These are phyloP conservation scores for Dipodomys ordii DNA, from an alignment of 2,113 vertebrate species.

Conservation along the genomic window DNA sequence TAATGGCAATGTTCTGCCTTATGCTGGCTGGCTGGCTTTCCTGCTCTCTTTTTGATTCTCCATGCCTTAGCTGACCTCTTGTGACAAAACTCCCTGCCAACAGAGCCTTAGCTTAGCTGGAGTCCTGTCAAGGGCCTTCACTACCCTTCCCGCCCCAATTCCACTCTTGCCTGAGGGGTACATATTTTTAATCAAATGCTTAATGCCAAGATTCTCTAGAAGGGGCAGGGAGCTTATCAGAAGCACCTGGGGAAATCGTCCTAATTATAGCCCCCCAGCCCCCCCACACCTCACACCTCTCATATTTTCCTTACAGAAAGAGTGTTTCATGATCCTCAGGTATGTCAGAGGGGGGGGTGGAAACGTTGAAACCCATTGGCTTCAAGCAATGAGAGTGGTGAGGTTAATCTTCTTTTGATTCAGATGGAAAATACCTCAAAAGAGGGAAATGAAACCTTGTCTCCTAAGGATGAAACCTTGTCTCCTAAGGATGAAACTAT, in stretches of 20 bases:
- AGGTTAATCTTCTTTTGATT: slow-evolving; percentile 82
- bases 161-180: slow-evolving; percentile 70
- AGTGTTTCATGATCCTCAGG: slow-evolving; percentile 64
- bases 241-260: slow-evolving; percentile 71
- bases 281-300: background rate
- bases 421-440: slow-evolving; percentile 79
- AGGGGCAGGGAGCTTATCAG: slow-evolving; percentile 66
- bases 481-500: slow-evolving; percentile 81
- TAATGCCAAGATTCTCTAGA: slow-evolving; percentile 71
- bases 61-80: slow-evolving; percentile 44
- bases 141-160: slow-evolving; percentile 67
- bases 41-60: background rate
- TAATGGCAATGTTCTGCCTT: background rate
- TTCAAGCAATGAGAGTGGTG: slow-evolving; percentile 69
- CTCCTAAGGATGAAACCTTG: slow-evolving; percentile 81
- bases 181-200: slow-evolving; percentile 83
- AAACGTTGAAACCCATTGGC: slow-evolving; percentile 70
- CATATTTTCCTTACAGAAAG: slow-evolving; percentile 66
- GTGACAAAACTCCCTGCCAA: slow-evolving; percentile 20
- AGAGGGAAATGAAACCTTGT: slow-evolving; percentile 82
- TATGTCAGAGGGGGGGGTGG: slow-evolving; percentile 50
- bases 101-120: slow-evolving; percentile 55
- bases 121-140: slow-evolving; percentile 52
- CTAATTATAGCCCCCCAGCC: slow-evolving; percentile 73
- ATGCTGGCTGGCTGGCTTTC: background rate